These are phyloP conservation scores for Semicossyphus pulcher DNA, from an alignment of 2,113 vertebrate species.

Conservation along the genomic window DNA sequence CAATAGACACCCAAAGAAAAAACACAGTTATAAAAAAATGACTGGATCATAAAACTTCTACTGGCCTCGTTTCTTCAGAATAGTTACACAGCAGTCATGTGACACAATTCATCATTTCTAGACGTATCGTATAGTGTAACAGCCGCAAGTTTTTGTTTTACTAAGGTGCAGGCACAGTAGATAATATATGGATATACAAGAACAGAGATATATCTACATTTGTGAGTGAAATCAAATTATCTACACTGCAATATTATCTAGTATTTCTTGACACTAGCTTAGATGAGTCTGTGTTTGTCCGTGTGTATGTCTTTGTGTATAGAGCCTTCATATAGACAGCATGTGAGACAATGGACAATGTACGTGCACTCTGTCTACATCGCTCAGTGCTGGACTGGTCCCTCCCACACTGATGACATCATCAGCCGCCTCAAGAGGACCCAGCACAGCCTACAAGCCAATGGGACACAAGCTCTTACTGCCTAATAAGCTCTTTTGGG, in stretches of 20 bases:
- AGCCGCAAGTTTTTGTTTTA: not conserved
- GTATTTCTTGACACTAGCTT: too few species aligned
- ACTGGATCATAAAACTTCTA: not conserved
- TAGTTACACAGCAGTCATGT: not conserved
- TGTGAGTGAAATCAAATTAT: too few species aligned
- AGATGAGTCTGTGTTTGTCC: too few species aligned
- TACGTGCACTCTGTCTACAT: conserved; percentile 33
- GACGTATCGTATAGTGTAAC: too few species aligned
- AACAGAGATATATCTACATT: too few species aligned
- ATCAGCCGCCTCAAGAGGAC: conserved; percentile 35
- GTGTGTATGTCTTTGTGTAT: not conserved
- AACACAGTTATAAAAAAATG: not conserved
- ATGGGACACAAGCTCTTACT: conserved; percentile 17
- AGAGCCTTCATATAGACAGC: not conserved
- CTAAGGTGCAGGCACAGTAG: not conserved
- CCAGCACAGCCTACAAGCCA: not conserved
- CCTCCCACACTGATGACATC: conserved; percentile 26
- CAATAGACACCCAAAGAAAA: conserved; percentile 37
- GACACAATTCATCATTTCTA: not conserved
- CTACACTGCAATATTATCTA: too few species aligned
- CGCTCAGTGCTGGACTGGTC: conserved; percentile 3
- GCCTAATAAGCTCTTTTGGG: conserved; percentile 35
- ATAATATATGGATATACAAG: not conserved
- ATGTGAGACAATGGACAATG: conserved; percentile 14
- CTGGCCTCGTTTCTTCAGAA: not conserved